These are phyloP conservation scores for Plectropomus leopardus DNA, from an alignment of 2,113 vertebrate genomes.

Conservation along the genomic window DNA sequence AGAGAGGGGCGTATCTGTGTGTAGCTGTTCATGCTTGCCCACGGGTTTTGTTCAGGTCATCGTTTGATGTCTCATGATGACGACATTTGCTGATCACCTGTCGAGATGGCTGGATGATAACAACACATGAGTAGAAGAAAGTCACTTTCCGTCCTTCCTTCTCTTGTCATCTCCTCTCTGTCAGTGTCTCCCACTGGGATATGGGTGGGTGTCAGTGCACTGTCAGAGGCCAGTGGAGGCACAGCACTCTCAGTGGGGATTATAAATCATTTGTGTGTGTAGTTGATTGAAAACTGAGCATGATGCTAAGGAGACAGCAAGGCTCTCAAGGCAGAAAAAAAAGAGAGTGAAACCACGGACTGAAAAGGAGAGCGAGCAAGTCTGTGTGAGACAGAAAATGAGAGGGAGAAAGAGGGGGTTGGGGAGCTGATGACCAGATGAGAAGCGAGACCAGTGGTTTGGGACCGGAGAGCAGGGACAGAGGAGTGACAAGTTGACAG, in stretches of 20 bases:
- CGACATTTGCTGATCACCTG: conserved; percentile 47
- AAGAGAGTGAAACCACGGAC: neutral
- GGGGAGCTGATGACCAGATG: conserved; percentile 23
- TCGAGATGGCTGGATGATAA: conserved; percentile 22
- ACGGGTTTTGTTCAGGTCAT: neutral
- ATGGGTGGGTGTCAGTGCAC: conserved; percentile 52
- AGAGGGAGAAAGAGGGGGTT: conserved; percentile 1
- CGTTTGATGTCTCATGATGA: conserved; percentile 22
- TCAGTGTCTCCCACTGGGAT: conserved; percentile 37
- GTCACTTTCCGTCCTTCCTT: neutral
- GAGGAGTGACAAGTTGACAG: conserved; percentile 39
- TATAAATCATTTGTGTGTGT: neutral
- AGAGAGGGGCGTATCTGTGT: conserved; percentile 1
- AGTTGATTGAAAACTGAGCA: conserved; percentile 38
- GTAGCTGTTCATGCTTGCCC: neutral
- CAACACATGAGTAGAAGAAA: neutral
- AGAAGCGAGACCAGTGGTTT: conserved; percentile 25
- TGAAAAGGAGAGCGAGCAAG: neutral
- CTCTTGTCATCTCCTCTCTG: conserved; percentile 38
- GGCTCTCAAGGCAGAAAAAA: neutral
- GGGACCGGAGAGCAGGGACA: neutral
- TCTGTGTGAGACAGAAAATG: conserved; percentile 31
- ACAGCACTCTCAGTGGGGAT: conserved; percentile 25
- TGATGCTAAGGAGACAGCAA: conserved; percentile 43
- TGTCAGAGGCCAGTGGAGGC: conserved; percentile 56